A percentile compares a stretch with the other conserved stretches of the same genome.
These are phyloP conservation scores for Macrosoma leucophasiata DNA, from an alignment of 2,888 invertebrate species.

Conservation along the genomic window DNA sequence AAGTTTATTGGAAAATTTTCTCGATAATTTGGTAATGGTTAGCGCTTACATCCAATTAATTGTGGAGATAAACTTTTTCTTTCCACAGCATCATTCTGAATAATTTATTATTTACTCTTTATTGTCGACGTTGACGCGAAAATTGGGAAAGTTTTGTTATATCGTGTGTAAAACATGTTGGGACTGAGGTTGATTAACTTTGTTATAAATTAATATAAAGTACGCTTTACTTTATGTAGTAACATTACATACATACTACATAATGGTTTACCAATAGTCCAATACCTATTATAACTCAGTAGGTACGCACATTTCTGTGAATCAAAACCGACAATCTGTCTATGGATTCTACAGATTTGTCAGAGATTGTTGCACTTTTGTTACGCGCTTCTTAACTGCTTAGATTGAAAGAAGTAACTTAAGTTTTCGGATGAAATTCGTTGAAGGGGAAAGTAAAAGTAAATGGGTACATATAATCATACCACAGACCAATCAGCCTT, in stretches of 20 bases:
- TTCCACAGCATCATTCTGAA: conserved; percentile 7
- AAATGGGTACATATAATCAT: no score
- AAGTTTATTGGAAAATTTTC: conserved; percentile 7
- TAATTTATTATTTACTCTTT: conserved; percentile 5
- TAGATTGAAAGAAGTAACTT: no score
- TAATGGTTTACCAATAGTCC: no score
- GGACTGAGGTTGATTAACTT: conserved; percentile 31
- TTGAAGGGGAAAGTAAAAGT: no score
- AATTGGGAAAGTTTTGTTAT: conserved; percentile 29
- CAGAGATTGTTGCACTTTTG: no score
- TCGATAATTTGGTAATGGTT: conserved; percentile 7
- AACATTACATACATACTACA: conserved; percentile 6
- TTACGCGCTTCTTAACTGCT: no score
- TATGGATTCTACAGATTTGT: no score
- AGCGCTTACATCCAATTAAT: conserved; percentile 9
- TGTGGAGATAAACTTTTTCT: conserved; percentile 5
- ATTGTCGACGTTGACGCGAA: conserved; percentile 19
- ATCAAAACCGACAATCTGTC: no score
- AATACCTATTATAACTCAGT: no score
- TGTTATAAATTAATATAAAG: conserved; percentile 30
- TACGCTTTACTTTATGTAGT: conserved; percentile 20
- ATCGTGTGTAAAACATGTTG: conserved; percentile 20
- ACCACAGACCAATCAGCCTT: no score
- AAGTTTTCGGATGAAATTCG: no score
- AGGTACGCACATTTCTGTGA: no score